Evolutionary conservation across 1,140 invertebrate species (phyloP).

Genomic region (Trachymyrmex septentrionalis): DNA sequence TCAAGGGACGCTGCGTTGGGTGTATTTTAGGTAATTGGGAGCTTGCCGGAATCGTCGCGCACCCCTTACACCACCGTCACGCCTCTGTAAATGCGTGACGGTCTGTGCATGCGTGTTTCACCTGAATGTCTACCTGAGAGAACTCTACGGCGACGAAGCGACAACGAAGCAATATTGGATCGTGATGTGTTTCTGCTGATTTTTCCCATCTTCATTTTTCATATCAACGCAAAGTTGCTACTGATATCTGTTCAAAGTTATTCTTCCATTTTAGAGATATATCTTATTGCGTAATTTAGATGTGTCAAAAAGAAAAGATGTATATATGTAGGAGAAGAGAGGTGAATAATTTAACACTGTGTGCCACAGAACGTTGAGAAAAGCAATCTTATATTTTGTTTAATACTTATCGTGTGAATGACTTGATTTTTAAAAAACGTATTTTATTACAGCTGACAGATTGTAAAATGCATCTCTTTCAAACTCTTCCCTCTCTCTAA

Average conservation of each 20-base stretch:
- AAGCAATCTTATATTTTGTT: background rate
- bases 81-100: constrained; percentile 27
- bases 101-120: background rate
- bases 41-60: constrained; percentile 58
- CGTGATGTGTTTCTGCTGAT: background rate
- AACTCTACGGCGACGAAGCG: constrained; percentile 24
- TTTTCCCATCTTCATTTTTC: background rate
- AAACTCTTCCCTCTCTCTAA: background rate
- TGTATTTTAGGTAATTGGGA: constrained; percentile 75
- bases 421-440: background rate
- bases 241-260: constrained; percentile 16
- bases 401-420: background rate
- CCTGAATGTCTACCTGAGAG: background rate
- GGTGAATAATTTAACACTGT: background rate
- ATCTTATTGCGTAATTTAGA: background rate
- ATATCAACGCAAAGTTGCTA: background rate
- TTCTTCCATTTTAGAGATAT: constrained; percentile 1
- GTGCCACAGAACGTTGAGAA: background rate
- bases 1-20: constrained; percentile 64
- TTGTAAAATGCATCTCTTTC: background rate
- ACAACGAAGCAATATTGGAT: background rate
- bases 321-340: background rate
- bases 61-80: constrained; percentile 34
- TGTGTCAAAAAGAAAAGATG: background rate
- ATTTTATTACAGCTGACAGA: background rate